Base-by-base conservation (phyloP, 2,113 vertebrate genomes). In the Cyphomyrus plagiostoma region DNA sequence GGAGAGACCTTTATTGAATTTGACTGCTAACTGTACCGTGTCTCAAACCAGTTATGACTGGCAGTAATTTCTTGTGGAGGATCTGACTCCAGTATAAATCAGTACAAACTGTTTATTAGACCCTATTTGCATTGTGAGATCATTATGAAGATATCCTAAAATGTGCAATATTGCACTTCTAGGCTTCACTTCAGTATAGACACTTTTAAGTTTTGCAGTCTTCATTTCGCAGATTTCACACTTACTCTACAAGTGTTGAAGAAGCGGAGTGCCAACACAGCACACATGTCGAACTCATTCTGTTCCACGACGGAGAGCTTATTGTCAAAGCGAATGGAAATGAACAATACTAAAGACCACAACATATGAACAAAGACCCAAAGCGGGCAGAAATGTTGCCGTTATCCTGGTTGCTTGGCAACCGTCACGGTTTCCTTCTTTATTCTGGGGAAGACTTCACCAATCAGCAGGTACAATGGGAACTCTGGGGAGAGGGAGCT, bases 371-470 rank as follows among this genome's bases (percentile, higher is more conserved):
- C 42, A 62, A 45, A 58, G 89, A 56, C 39, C 50, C 4, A 84
- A 19, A 11, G 74, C 88, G 45, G 66, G 45, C 26, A 30, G 39
- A 70, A 84, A 30, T 49, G 35, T 89, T 56, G 83, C 39, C 53
- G 35, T 84, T 89, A 84, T 89, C 42, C 88, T 23, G n/a, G 89
- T 89, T 85, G 52, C 89, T 80, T 52, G 89, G 89, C 42, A 84
- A 89, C 80, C 2, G 13, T 49, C 19, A 53, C 23, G 8, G 49
- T 89, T 48, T 62, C 30, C 30, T 52, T 42, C 17, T 80, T 39
- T 80, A 80, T 80, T 70, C 42, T 48, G 80, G 70, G 45, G 48
- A 30, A 62, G 50, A 39, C 50, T 50, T 89, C 26, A 39, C 46
- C 48, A 49, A 23, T 82, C 88, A 89, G 66, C 70, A 39, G 30